phyloP scores from a whole-genome alignment of 1,140 invertebrate genomes.

The Ostrea edulis region DNA sequence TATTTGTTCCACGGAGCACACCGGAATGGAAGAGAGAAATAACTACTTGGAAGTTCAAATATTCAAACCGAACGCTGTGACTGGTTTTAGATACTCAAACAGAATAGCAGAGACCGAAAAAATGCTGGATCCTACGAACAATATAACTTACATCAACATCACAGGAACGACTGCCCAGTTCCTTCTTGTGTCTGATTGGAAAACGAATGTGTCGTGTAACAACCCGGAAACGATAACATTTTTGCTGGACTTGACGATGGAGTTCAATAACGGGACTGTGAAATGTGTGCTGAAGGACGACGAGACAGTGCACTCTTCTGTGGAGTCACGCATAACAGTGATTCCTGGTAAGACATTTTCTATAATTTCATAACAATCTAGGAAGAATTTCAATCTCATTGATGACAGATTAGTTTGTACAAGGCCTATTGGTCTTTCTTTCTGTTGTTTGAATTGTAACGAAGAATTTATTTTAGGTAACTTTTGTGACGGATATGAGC shows the following conservation, averaged over 20 bases:
- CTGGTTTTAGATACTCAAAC: neutral
- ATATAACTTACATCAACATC: neutral
- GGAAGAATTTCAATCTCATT: neutral
- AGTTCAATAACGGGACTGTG: neutral
- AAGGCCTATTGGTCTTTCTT: too few relatives aligned
- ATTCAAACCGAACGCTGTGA: neutral
- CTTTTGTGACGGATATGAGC: neutral
- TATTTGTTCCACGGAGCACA: neutral
- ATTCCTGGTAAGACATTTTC: neutral
- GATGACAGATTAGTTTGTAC: too few relatives aligned
- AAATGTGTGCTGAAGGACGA: conserved; percentile 8
- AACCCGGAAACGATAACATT: neutral
- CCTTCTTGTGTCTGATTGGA: neutral
- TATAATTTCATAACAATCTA: too few relatives aligned
- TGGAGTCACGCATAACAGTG: neutral
- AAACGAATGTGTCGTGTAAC: neutral
- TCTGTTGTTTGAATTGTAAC: neutral
- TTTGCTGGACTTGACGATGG: neutral
- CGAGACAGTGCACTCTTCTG: neutral
- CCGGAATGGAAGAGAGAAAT: neutral
- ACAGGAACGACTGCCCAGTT: neutral
- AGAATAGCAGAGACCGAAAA: neutral
- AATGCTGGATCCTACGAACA: neutral
- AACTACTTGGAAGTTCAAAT: neutral
- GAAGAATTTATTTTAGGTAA: neutral